phyloP scores from a whole-genome alignment of 2,113 vertebrate species.

The Limanda limanda region DNA sequence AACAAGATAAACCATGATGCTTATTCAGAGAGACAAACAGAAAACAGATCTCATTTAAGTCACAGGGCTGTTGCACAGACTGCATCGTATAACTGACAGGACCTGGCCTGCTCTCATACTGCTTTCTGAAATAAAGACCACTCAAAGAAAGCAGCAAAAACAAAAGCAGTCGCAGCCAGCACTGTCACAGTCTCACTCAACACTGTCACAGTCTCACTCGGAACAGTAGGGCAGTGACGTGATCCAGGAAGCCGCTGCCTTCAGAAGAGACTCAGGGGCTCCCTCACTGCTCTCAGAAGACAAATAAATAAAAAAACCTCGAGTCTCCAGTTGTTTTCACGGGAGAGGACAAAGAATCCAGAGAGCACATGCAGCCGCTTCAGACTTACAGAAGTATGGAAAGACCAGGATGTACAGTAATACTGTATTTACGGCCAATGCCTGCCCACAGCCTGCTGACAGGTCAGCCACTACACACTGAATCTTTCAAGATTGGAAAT shows the following conservation, averaged over 20 bases:
- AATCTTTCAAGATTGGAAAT: slow-evolving; percentile 1
- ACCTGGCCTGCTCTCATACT: background rate
- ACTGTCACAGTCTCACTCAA: background rate
- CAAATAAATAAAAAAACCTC: slow-evolving; percentile 9
- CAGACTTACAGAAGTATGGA: slow-evolving; percentile 2
- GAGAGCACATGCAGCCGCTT: slow-evolving; percentile 23
- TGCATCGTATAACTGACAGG: slow-evolving; percentile 14
- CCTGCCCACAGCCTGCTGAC: background rate
- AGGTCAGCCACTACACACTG: slow-evolving; percentile 5
- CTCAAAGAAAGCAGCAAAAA: slow-evolving; percentile 21
- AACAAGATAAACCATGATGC: slow-evolving; percentile 5
- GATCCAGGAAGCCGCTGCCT: background rate
- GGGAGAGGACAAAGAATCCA: slow-evolving; percentile 11
- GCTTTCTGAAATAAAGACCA: slow-evolving; percentile 7
- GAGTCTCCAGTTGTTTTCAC: background rate
- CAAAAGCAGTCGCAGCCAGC: background rate
- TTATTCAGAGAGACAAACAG: slow-evolving; percentile 16
- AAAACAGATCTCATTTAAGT: background rate
- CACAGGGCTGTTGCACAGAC: slow-evolving; percentile 9
- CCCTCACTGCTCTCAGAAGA: slow-evolving; percentile 5
- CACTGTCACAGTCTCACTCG: background rate
- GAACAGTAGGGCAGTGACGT: background rate
- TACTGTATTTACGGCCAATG: slow-evolving; percentile 22
- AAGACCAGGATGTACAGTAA: background rate
- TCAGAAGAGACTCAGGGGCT: background rate